Conservation (phyloP, 2,888 invertebrate genomes). For the Cantharis flavilabris region DNA sequence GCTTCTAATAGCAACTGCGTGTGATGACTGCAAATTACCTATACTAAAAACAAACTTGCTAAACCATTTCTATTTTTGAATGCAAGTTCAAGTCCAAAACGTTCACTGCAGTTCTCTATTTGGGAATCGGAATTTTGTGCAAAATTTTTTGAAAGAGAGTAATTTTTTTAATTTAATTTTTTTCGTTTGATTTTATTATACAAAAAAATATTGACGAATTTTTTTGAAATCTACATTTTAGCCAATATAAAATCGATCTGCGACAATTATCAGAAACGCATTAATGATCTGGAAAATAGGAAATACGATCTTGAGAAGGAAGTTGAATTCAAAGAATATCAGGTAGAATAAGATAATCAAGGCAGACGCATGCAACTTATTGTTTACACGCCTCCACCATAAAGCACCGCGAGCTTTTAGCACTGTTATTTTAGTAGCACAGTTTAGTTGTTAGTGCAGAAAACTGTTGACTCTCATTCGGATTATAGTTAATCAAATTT, state of each 20-base stretch:
- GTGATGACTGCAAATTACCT: neutral
- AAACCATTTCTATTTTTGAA: neutral
- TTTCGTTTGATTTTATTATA: neutral
- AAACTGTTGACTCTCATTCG: neutral
- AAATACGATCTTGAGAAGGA: conserved; percentile 99
- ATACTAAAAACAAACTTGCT: neutral
- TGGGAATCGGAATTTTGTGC: neutral
- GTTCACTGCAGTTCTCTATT: neutral
- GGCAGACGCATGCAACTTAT: conserved; percentile 39
- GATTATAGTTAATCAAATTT: neutral
- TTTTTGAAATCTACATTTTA: conserved; percentile 40
- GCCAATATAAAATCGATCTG: conserved; percentile 51
- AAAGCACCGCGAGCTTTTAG: conserved; percentile 34
- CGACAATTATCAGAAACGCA: conserved; percentile 79
- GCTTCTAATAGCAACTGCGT: neutral
- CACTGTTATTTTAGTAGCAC: conserved; percentile 34
- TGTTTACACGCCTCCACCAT: conserved; percentile 32
- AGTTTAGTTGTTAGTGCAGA: conserved; percentile 12
- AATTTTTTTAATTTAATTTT: neutral
- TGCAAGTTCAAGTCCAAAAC: neutral
- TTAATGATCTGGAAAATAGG: conserved; percentile 81
- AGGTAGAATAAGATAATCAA: conserved; percentile 66
- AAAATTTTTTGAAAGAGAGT: neutral
- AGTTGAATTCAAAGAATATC: conserved; percentile 93
- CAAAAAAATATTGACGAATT: conserved; percentile 8